Base-by-base conservation (phyloP, 2,888 invertebrate species). In the Lucinisca nassula region DNA sequence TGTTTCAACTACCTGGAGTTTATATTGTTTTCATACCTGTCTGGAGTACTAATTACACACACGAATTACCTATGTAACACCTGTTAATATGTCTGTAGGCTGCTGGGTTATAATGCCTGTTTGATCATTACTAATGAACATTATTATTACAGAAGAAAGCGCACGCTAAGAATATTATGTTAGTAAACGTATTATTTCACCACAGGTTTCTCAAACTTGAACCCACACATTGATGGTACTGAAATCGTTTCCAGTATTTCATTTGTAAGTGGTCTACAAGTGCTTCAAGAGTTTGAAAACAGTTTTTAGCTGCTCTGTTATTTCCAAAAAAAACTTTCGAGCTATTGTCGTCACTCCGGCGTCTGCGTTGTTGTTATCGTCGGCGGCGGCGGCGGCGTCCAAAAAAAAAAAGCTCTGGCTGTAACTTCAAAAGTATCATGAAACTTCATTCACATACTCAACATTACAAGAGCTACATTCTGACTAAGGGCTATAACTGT, bases 11-110 rank as follows among this genome's bases (percentile, higher is more conserved):
- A 67, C 32, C 67, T 67, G 17, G 35, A 17, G 67, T 67, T 67
- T 35, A 67, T 35, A 67, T 67, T 67, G 67, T 67, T 67, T 67
- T 67, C 67, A 67, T 67, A 35, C 67, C 67, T 67, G 67, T 67
- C 67, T 67, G 67, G 67, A 8, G 67, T 30, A 67, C 27, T 32
- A 67, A 67, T 67, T 67, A 67, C 67, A 67, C 67, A 67, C 67
- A 67, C 67, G 67, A 67, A 67, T 67, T 67, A 67, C 67, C 67
- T 35, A 35, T 67, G 35, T 67, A 30, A 67, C 67, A 67, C 35
- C 67, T 67, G 67, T 67, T 67, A 67, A 67, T 67, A 67, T 17
- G 67, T 67, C 32, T 67, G 35, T 67, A 67, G 35, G 67, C 30
- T 67, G 67, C 67, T 67, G 67, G 8, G 67, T 35, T 67, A 67